These are phyloP conservation scores for Rambutsinella grinnellia DNA, from an alignment of 2,888 invertebrate species.

Conservation along the genomic window DNA sequence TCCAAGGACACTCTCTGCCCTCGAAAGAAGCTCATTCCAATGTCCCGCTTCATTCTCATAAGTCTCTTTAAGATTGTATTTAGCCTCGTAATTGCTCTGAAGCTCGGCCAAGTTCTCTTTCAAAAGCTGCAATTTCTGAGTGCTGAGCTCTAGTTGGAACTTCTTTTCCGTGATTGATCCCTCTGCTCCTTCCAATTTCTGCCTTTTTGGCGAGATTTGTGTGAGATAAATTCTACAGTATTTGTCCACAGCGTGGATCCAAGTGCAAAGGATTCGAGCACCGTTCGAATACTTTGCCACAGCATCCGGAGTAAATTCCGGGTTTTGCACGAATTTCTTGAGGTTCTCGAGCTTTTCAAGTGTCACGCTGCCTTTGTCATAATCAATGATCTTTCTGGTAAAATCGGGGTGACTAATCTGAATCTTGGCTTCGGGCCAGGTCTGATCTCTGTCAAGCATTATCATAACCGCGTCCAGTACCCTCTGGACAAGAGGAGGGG, in stretches of 20 bases:
- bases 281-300: slow-evolving; percentile 41
- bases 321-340: slow-evolving; percentile 20
- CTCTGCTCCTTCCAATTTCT: slow-evolving; percentile 19
- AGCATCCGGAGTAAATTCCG: slow-evolving; percentile 35
- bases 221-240: slow-evolving; percentile 25
- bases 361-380: slow-evolving; percentile 25
- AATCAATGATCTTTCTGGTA: slow-evolving; percentile 29
- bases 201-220: slow-evolving; percentile 24
- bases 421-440: slow-evolving; percentile 35
- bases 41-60: slow-evolving; percentile 3
- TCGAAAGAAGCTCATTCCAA: slow-evolving; percentile 2
- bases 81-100: slow-evolving; percentile 18
- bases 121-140: slow-evolving; percentile 28
- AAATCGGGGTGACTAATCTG: slow-evolving; percentile 36
- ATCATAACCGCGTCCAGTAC: slow-evolving; percentile 41
- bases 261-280: slow-evolving; percentile 29
- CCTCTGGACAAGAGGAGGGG: slow-evolving; percentile 25
- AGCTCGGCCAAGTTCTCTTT: slow-evolving; percentile 26
- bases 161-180: slow-evolving; percentile 9
- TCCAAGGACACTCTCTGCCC: slow-evolving; percentile 9
- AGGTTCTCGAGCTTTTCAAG: slow-evolving; percentile 20
- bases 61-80: slow-evolving; percentile 4
- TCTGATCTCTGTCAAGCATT: slow-evolving; percentile 22
- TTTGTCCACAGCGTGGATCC: slow-evolving; percentile 39
- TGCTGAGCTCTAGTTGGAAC: neutral